Evolutionary conservation across 2,888 invertebrate genomes (phyloP).

Genomic region (Harpalus rufipes): DNA sequence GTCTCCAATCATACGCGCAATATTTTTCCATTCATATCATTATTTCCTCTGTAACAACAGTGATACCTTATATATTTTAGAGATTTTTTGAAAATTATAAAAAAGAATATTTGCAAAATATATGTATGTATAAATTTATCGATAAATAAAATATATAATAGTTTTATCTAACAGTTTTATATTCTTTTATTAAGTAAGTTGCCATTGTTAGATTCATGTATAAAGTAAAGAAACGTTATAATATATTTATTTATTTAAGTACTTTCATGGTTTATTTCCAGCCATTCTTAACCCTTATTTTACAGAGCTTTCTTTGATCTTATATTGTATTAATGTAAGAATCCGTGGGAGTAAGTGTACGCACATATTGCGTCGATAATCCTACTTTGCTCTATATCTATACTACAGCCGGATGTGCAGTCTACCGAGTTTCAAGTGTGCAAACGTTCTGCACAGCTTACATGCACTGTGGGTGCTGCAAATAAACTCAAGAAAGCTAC

Average conservation of each 20-base stretch:
- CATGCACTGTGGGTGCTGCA: slow-evolving; percentile 22
- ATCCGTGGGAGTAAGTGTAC: slow-evolving; percentile 12
- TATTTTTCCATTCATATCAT: slow-evolving; percentile 54
- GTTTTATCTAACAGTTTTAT: slow-evolving; percentile 31
- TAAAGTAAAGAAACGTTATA: neutral
- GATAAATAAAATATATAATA: slow-evolving; percentile 28
- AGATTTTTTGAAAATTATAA: slow-evolving; percentile 53
- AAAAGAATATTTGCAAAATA: slow-evolving; percentile 38
- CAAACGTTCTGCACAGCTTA: slow-evolving; percentile 37
- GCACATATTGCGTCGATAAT: slow-evolving; percentile 38
- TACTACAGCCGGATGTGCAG: slow-evolving; percentile 66
- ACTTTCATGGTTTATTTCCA: neutral
- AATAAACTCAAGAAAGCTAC: slow-evolving; percentile 4
- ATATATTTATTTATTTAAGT: slow-evolving; percentile 2
- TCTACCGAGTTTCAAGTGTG: slow-evolving; percentile 64
- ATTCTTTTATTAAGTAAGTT: neutral
- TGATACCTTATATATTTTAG: slow-evolving; percentile 55
- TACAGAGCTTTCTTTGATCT: slow-evolving; percentile 14
- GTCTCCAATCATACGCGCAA: slow-evolving; percentile 44
- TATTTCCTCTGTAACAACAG: slow-evolving; percentile 48
- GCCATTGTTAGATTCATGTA: neutral
- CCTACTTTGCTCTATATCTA: slow-evolving; percentile 7
- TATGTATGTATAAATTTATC: slow-evolving; percentile 42
- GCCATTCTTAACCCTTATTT: slow-evolving; percentile 36
- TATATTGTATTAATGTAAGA: slow-evolving; percentile 19